phyloP scores from a whole-genome alignment of 1,140 invertebrate species.

The Bombus fervidus region DNA sequence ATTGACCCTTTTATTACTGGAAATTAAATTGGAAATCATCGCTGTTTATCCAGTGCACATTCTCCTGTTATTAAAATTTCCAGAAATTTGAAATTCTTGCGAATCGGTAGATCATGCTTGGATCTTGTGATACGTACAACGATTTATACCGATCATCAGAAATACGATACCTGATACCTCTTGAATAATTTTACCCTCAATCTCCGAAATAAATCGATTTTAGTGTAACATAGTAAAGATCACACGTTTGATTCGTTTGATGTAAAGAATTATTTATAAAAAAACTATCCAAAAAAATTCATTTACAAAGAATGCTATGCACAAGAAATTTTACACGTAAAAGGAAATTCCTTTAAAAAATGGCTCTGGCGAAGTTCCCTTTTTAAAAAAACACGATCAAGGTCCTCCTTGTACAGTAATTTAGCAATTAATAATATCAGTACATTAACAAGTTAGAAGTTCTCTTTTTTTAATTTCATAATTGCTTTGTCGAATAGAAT shows the following conservation, averaged over 20 bases:
- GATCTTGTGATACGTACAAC: not conserved
- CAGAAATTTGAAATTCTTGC: not conserved
- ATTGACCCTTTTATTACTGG: not conserved
- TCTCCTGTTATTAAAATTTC: not conserved
- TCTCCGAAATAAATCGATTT: not conserved
- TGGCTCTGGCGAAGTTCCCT: no score
- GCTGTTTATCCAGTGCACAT: not conserved
- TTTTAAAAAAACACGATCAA: no score
- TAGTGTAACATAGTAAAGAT: not conserved
- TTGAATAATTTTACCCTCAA: not conserved
- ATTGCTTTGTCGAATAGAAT: no score
- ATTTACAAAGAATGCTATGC: not conserved
- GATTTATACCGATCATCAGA: not conserved
- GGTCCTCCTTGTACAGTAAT: rapidly evolving
- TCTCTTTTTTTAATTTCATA: no score
- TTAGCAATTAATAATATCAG: no score
- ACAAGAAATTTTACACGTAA: no score
- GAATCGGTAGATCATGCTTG: not conserved
- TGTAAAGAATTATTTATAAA: not conserved
- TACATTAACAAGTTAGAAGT: no score
- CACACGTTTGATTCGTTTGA: not conserved
- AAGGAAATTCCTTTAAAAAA: no score
- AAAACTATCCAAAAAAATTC: not conserved
- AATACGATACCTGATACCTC: not conserved
- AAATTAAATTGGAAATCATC: not conserved